Conservation (phyloP, 2,113 vertebrate genomes). For the Fulica atra region DNA sequence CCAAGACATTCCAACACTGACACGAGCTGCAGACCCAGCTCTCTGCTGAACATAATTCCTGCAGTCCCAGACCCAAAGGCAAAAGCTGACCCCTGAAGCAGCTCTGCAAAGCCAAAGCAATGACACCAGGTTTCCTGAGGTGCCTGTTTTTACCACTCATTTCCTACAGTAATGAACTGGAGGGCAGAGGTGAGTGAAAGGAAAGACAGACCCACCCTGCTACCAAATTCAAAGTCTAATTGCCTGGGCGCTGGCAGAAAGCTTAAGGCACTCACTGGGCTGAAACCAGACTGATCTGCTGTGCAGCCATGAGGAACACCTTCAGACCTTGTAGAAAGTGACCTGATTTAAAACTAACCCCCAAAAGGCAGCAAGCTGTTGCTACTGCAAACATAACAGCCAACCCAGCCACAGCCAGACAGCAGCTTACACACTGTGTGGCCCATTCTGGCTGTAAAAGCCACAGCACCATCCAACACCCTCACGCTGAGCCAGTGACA, state of each 20-base stretch:
- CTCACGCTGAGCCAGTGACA: rapidly evolving
- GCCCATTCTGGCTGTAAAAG: rapidly evolving
- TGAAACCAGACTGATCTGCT: neutral
- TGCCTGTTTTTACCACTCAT: neutral
- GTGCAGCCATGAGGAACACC: neutral
- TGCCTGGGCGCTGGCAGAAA: neutral
- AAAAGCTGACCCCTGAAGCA: neutral
- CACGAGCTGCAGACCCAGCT: neutral
- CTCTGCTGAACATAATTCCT: neutral
- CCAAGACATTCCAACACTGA: neutral
- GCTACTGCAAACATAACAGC: neutral
- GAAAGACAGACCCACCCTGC: neutral
- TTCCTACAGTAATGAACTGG: neutral
- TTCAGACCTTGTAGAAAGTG: neutral
- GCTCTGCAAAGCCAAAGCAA: neutral
- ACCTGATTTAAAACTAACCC: neutral
- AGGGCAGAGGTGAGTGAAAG: neutral
- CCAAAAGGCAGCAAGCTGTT: neutral
- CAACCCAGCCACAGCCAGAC: neutral
- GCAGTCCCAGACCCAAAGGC: neutral
- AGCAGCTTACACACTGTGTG: rapidly evolving
- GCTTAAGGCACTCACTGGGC: neutral
- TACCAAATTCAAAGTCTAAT: neutral
- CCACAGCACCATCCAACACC: neutral
- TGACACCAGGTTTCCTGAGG: neutral